Evolutionary conservation across 1,140 invertebrate genomes (phyloP).

Genomic region (Cherax quadricarinatus): DNA sequence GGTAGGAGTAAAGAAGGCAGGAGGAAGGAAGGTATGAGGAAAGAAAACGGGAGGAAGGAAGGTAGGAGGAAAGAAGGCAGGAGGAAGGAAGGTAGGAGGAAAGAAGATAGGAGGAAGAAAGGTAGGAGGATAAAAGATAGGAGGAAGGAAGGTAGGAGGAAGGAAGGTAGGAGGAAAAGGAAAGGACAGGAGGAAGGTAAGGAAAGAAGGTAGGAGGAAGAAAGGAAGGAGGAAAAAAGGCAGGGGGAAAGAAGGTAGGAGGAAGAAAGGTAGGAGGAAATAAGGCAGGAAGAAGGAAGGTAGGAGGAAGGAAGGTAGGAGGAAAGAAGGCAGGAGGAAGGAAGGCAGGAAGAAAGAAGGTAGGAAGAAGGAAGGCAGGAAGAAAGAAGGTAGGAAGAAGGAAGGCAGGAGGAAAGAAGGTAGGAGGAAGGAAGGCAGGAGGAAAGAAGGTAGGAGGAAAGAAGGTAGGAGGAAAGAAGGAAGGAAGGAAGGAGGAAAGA

Average conservation of each 20-base stretch:
- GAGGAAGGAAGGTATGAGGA: too few relatives aligned
- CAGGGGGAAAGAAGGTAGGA: neutral
- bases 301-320: neutral
- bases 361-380: neutral
- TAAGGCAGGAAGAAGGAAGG: too few relatives aligned
- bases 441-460: too few relatives aligned
- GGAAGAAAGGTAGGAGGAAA: neutral
- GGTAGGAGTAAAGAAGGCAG: too few relatives aligned
- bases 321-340: neutral
- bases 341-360: neutral
- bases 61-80: neutral
- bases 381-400: too few relatives aligned
- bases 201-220: too few relatives aligned
- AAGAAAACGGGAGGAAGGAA: too few relatives aligned
- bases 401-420: too few relatives aligned
- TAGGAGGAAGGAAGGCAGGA: too few relatives aligned
- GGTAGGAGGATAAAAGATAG: too few relatives aligned
- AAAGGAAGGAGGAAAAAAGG: neutral
- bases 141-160: neutral
- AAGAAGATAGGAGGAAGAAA: neutral
- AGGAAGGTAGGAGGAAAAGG: neutral
- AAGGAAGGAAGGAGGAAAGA: too few relatives aligned
- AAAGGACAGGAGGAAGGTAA: too few relatives aligned
- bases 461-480: neutral
- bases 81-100: neutral